Conservation (phyloP, 53 echinoderm and acorn worm genomes). For the Hippasteria phrygiana region DNA sequence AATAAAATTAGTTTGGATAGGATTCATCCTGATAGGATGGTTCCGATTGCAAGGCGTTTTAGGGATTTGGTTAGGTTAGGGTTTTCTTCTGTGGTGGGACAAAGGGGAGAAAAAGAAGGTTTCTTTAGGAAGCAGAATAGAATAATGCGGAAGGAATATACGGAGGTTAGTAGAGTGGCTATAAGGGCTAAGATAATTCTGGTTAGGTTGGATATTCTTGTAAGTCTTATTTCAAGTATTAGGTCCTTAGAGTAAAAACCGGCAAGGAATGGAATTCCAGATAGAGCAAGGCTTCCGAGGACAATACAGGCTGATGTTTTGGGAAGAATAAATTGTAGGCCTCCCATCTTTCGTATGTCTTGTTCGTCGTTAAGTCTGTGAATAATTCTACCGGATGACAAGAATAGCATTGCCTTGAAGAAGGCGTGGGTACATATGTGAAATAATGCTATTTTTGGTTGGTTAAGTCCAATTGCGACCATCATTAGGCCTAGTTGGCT, state of each 20-base stretch:
- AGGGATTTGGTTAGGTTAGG: too few relatives aligned
- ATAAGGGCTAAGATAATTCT: too few relatives aligned
- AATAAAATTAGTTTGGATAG: too few relatives aligned
- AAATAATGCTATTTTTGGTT: conserved; percentile 71
- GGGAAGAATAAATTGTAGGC: conserved; percentile 43
- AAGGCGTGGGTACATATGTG: conserved; percentile 84
- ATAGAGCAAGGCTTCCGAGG: conserved; percentile 71
- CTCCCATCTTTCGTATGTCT: conserved; percentile 85
- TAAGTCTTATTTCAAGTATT: conserved; percentile 61
- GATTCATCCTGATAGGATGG: too few relatives aligned
- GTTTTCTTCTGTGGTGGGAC: too few relatives aligned
- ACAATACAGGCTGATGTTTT: conserved; percentile 68
- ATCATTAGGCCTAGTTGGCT: conserved; percentile 86
- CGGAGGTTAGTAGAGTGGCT: too few relatives aligned
- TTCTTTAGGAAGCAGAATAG: too few relatives aligned
- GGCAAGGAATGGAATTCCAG: conserved; percentile 77
- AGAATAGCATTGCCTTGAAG: conserved; percentile 83
- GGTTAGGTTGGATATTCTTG: conserved; percentile 42
- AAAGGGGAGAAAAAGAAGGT: too few relatives aligned
- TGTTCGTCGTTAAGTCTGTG: conserved; percentile 80
- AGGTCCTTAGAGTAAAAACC: conserved; percentile 88
- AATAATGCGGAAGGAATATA: too few relatives aligned
- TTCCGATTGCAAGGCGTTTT: too few relatives aligned
- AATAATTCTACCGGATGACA: conserved; percentile 75
- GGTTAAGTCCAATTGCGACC: conserved; percentile 63